Base-by-base conservation (phyloP, 1,140 invertebrate species). In the Arion vulgaris region DNA sequence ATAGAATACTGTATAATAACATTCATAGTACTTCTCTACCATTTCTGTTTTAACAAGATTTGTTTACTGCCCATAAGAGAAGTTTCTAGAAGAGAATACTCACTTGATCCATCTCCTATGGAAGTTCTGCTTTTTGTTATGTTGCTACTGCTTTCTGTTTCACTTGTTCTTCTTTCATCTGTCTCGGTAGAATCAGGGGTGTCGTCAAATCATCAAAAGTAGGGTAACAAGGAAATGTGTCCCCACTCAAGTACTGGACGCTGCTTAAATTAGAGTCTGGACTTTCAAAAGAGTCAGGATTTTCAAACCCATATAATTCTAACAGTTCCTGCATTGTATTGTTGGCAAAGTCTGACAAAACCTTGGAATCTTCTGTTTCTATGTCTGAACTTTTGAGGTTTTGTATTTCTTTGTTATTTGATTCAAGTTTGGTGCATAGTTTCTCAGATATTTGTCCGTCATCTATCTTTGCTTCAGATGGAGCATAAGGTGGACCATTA, bases 281-380 rank as follows among this genome's bases (percentile, higher is more conserved):
- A 4, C 71, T 71, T 34, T 57, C 80, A 53, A 81, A 74, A n/a
- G 69, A 23, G 69, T 81, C 80, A 9, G 9, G 32, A 4, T 51
- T 71, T 34, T 57, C 80, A 53, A 81, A 74, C 26, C 80, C 80
- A 51, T 81, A 81, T n/a, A 81, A 74, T 23, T 49, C 80, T 23
- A 81, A 51, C 45, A 81, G 71, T 36, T 81, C 80, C 23, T 73
- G 28, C 80, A 81, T 81, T n/a, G 80, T 81, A 49, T 81, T 81
- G n/a, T 74, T 69, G 2, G 80, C 80, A 45, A 53, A 81, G 26
- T 81, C 80, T 28, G 62, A 69, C 26, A 81, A 49, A 36, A 28
- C 80, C 34, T 53, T 81, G 51, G 45, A 71, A 38, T 80, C 78
- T 4, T 53, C 2, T 36, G 34, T 57, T 57, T 78, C 76, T 11